These are phyloP conservation scores for Phragmatobia fuliginosa DNA, from an alignment of 2,888 invertebrate species.

Conservation along the genomic window DNA sequence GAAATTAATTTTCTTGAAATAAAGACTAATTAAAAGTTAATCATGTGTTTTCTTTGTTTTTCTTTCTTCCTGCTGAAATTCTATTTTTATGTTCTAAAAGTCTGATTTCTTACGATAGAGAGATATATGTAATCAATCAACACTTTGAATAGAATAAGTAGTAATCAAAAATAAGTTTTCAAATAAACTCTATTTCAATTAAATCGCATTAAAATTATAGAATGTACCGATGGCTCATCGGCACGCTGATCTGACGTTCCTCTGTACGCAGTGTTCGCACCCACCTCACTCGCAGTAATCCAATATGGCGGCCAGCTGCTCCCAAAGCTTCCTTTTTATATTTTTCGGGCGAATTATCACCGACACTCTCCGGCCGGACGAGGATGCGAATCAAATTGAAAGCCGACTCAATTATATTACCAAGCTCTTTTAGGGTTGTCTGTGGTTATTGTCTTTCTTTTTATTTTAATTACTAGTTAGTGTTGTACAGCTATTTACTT, in stretches of 20 bases:
- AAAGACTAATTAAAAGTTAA: too few relatives aligned
- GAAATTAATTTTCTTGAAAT: too few relatives aligned
- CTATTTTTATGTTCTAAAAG: too few relatives aligned
- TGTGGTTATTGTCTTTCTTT: conserved; percentile 7
- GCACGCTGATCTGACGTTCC: conserved; percentile 13
- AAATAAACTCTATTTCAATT: background rate
- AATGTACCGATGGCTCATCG: conserved; percentile 43
- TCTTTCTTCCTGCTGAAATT: too few relatives aligned
- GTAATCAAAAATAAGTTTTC: background rate
- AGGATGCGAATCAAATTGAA: conserved; percentile 86
- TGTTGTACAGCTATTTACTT: too few relatives aligned
- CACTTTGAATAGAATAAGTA: background rate
- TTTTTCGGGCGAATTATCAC: conserved; percentile 86
- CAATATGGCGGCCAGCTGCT: conserved; percentile 82
- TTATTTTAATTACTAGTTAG: background rate
- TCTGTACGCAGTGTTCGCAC: conserved; percentile 38
- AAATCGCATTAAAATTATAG: conserved; percentile 8
- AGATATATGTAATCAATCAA: too few relatives aligned
- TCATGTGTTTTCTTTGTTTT: too few relatives aligned
- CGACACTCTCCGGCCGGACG: conserved; percentile 80
- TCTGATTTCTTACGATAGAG: background rate
- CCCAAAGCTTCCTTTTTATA: conserved; percentile 81
- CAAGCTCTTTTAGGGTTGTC: conserved; percentile 71
- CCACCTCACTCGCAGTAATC: conserved; percentile 69
- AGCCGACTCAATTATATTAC: conserved; percentile 86